Conservation (phyloP, 2,113 vertebrate genomes). For the Platysteira castanea region DNA sequence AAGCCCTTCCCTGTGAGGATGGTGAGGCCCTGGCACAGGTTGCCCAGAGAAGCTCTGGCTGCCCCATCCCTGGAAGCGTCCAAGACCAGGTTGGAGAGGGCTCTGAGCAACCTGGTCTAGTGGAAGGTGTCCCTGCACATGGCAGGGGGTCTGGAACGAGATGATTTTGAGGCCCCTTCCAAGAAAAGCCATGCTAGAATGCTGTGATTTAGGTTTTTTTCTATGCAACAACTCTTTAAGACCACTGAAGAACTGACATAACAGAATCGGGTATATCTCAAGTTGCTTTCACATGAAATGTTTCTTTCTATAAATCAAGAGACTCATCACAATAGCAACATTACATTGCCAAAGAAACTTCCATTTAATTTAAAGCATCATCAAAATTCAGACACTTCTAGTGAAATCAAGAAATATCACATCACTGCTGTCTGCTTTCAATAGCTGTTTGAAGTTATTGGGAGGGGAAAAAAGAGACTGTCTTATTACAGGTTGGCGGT, state of each 20-base stretch:
- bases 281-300: neutral
- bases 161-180: neutral
- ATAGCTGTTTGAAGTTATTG: neutral
- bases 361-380: slow-evolving; percentile 14
- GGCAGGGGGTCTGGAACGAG: neutral
- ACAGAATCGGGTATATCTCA: neutral
- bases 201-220: neutral
- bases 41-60: neutral
- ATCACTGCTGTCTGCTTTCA: neutral
- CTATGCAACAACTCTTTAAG: neutral
- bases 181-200: neutral
- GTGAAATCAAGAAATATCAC: slow-evolving; percentile 25
- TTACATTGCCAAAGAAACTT: neutral
- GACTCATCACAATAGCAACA: neutral
- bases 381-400: neutral
- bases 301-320: neutral
- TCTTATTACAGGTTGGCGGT: slow-evolving; percentile 3
- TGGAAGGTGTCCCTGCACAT: neutral
- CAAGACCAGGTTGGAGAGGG: neutral
- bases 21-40: neutral
- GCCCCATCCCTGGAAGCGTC: neutral
- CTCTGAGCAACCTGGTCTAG: neutral
- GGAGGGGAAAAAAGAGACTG: neutral
- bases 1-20: neutral
- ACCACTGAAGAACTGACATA: neutral